Base-by-base conservation (phyloP, 2,888 invertebrate species). In the Chaetoderma sp. region DNA sequence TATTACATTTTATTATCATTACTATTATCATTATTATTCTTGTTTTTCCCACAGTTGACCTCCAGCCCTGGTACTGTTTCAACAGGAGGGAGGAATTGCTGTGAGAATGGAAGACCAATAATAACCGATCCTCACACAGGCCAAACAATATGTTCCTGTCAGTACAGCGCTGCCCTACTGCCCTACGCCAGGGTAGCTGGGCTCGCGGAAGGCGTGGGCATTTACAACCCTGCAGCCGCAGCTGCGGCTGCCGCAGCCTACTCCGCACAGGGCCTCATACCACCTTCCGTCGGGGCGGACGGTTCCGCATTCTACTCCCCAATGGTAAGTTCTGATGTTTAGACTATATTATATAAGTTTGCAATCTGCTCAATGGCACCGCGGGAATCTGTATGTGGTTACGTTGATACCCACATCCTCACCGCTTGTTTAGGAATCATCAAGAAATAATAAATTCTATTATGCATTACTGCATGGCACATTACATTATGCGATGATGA, bases 281-380 rank as follows among this genome's bases (percentile, higher is more conserved):
- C 86, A 16, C n/a, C n/a, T n/a, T n/a, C n/a, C n/a, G 75, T 85
- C 6, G 82, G 84, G 0, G 76, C 85, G 86, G 86, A 87, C 52
- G 95, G 95, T 83, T 95, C 96, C 56, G 95, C 96, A 63, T 96
- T 96, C 89, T 96, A 96, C 88, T 94, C 95, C 71, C 95, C 96
- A 77, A 87, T 96, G 93, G 96, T 96, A 90, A 92, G 95, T 82
- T 4, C n/a, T n/a, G n/a, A n/a, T n/a, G n/a, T n/a, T n/a, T n/a
- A n/a, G n/a, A n/a, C n/a, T n/a, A n/a, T n/a, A n/a, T n/a, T n/a
- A n/a, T n/a, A n/a, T n/a, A n/a, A n/a, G n/a, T n/a, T n/a, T n/a
- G n/a, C n/a, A n/a, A n/a, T n/a, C n/a, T n/a, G n/a, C n/a, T n/a
- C n/a, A n/a, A n/a, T n/a, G n/a, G n/a, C n/a, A n/a, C n/a, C n/a